Percentiles rank a stretch among this genome's conserved stretches.
These are phyloP conservation scores for Nipponacmea schrenckii DNA, from an alignment of 2,888 invertebrate species.

Conservation along the genomic window DNA sequence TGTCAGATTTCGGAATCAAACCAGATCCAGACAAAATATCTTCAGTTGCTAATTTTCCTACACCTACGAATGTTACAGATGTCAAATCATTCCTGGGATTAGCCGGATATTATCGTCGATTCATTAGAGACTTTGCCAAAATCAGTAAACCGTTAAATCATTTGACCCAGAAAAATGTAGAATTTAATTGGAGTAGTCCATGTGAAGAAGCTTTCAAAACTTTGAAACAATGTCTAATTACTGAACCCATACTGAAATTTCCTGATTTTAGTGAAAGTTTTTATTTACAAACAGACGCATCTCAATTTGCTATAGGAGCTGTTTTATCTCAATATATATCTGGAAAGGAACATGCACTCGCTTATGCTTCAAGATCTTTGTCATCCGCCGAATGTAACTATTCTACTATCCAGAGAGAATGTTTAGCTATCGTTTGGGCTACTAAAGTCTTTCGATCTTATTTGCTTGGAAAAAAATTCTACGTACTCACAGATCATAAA, in stretches of 20 bases:
- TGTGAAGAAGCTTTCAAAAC: background rate
- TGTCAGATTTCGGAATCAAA: background rate
- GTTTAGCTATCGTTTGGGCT: slow-evolving; percentile 13
- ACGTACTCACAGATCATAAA: background rate
- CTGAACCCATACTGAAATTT: background rate
- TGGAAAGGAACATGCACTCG: slow-evolving; percentile 14
- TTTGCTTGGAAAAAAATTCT: slow-evolving; percentile 3
- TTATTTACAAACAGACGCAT: slow-evolving; percentile 12
- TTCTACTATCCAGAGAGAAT: slow-evolving; percentile 21
- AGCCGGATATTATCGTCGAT: background rate
- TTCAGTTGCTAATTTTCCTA: background rate
- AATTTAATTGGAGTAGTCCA: background rate
- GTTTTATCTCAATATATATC: slow-evolving; percentile 11
- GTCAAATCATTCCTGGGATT: background rate
- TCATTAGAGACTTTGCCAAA: background rate
- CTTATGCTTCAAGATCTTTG: slow-evolving; percentile 16
- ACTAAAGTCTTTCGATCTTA: slow-evolving; percentile 17
- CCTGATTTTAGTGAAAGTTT: background rate
- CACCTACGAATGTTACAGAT: background rate
- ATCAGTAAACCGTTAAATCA: background rate
- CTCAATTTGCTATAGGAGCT: slow-evolving; percentile 4
- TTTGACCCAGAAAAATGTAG: background rate
- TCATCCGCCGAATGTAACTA: slow-evolving; percentile 18
- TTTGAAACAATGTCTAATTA: background rate
- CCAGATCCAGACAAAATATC: background rate